Base-by-base conservation (phyloP, 2,113 vertebrate genomes). In the Climacteris rufus region DNA sequence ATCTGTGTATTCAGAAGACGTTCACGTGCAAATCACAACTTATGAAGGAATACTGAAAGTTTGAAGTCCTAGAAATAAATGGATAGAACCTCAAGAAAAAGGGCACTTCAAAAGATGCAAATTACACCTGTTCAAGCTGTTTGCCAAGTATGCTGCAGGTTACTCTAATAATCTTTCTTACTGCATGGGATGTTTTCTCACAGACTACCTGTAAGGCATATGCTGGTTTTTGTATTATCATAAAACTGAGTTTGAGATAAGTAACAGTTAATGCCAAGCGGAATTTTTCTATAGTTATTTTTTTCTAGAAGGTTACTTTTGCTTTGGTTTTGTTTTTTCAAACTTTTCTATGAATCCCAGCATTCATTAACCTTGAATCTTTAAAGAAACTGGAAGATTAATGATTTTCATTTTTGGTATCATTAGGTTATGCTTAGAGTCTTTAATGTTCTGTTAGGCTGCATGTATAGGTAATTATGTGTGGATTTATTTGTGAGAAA, bases 331-430 rank as follows among this genome's bases (percentile, higher is more conserved):
- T 65, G 57, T 82, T 42, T 84, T 57, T 47, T 47, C 19, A 11
- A 94, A 97, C 90, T 97, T 96, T 96, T 93, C 42, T 53, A 49
- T 86, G 79, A 96, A 96, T 88, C 90, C 6, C 91, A 97, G 84
- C 89, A 97, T 96, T 96, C 84, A 95, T 83, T 93, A 95, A 94
- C 84, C 87, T 90, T 96, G 68, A 85, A 84, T 95, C 64, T 96
- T 94, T 92, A 84, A 90, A 97, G 77, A 97, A 97, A 96, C 52
- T 94, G 80, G 85, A 93, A 93, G 54, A 97, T 2, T 93, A 95
- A 95, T 66, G 0, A 94, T 44, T 84, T 68, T 54, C 3, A 75
- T 78, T 89, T 88, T 86, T 94, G 28, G n/a, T 52, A 87, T 49
- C 31, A n/a, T 88, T 70, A 89, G 23, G 56, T 81, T 84, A 92